These are phyloP conservation scores for Ptilonorhynchus violaceus DNA, from an alignment of 2,113 vertebrate species.

Conservation along the genomic window DNA sequence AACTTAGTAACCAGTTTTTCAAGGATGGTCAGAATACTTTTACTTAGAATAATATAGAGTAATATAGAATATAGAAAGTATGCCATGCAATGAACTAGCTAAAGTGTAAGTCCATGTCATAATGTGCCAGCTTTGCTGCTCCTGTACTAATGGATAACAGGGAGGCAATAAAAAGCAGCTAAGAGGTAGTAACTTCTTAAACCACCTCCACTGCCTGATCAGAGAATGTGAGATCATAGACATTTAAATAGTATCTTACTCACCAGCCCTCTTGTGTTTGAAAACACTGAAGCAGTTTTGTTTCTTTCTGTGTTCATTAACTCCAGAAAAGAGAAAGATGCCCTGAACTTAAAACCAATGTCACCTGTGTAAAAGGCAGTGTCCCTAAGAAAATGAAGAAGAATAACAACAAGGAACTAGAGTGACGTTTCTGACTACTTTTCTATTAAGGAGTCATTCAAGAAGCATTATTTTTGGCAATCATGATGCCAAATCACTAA, in stretches of 20 bases:
- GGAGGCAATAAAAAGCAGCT: neutral
- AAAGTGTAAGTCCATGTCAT: neutral
- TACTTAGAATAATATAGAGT: neutral
- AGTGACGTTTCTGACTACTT: neutral
- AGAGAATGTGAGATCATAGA: neutral
- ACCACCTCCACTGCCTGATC: neutral
- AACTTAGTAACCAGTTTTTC: neutral
- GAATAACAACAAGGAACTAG: neutral
- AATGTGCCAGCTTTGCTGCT: neutral
- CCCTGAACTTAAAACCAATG: neutral
- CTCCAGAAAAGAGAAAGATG: neutral
- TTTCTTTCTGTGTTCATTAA: neutral
- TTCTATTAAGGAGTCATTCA: neutral
- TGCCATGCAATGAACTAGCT: neutral
- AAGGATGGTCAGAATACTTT: neutral
- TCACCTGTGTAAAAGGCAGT: neutral
- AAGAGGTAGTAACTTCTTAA: neutral
- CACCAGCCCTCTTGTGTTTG: neutral
- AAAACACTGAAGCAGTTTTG: neutral
- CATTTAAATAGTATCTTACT: neutral
- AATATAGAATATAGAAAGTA: neutral
- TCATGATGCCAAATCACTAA: neutral
- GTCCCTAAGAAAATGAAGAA: neutral
- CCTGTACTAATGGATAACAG: neutral
- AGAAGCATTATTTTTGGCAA: neutral